phyloP scores from a whole-genome alignment of 2,888 invertebrate species.

The Tricholauxania praeusta region DNA sequence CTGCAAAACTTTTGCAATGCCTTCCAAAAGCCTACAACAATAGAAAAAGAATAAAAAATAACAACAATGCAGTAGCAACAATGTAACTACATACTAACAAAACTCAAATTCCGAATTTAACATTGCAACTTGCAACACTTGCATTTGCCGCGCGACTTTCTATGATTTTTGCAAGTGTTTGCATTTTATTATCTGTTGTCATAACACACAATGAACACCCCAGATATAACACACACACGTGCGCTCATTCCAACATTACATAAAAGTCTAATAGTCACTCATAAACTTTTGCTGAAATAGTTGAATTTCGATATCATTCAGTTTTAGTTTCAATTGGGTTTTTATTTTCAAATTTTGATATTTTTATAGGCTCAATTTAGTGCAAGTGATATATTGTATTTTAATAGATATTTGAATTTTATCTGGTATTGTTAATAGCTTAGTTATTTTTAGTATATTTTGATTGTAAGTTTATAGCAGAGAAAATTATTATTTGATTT shows the following conservation, averaged over 20 bases:
- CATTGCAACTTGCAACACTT: too few relatives aligned
- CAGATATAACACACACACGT: neutral
- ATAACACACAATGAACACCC: conserved; percentile 30
- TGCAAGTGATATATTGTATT: too few relatives aligned
- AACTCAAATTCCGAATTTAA: neutral
- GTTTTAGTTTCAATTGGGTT: too few relatives aligned
- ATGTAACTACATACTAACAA: conserved; percentile 8
- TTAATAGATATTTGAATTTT: too few relatives aligned
- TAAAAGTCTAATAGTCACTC: neutral
- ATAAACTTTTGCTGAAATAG: too few relatives aligned
- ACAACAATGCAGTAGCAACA: neutral
- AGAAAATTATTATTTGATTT: too few relatives aligned
- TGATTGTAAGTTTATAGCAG: too few relatives aligned
- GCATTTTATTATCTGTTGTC: conserved; percentile 33
- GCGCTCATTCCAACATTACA: neutral
- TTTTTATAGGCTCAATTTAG: too few relatives aligned
- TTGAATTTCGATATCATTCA: too few relatives aligned
- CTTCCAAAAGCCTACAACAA: neutral
- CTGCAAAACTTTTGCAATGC: neutral
- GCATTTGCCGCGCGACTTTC: neutral
- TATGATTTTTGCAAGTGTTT: conserved; percentile 22
- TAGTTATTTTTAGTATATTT: too few relatives aligned
- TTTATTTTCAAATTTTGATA: too few relatives aligned
- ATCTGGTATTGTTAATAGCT: too few relatives aligned
- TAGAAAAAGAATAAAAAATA: neutral